These are phyloP conservation scores for Champsocephalus gunnari DNA, from an alignment of 2,797 vertebrate genomes.

Conservation along the genomic window DNA sequence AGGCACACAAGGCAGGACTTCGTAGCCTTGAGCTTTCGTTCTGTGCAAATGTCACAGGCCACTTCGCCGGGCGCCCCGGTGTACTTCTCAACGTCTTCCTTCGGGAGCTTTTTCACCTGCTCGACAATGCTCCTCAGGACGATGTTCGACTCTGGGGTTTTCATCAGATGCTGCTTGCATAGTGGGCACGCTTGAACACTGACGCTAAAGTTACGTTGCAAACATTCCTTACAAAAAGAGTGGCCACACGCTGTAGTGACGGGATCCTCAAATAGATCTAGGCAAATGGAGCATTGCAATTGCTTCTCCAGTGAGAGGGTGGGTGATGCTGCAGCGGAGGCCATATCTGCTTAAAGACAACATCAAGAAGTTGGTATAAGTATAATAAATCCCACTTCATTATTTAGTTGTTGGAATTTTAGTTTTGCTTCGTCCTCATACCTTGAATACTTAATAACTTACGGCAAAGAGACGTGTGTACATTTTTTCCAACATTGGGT, in stretches of 20 bases:
- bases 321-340: background rate
- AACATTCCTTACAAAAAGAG: constrained; percentile 69
- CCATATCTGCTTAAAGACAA: constrained; percentile 52
- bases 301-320: constrained; percentile 22
- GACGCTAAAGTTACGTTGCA: fast-evolving
- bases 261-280: constrained; percentile 52
- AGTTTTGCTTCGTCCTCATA: no score
- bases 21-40: constrained; percentile 54
- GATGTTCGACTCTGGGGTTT: constrained; percentile 39
- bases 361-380: background rate
- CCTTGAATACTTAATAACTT: background rate
- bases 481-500: no score
- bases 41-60: constrained; percentile 75
- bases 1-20: constrained; percentile 82
- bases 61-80: constrained; percentile 42
- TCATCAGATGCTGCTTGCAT: constrained; percentile 38
- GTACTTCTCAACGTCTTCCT: background rate
- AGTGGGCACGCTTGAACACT: constrained; percentile 47
- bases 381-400: no score
- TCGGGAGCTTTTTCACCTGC: background rate
- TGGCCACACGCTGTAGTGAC: constrained; percentile 78
- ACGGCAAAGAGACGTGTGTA: no score
- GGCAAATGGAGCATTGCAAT: constrained; percentile 75
- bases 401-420: no score
- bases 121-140: constrained; percentile 51